Evolutionary conservation across 2,797 vertebrate species (phyloP), one percentile per base, ranked within the genome.

Genomic region (Heteromormyrus szaboi): DNA sequence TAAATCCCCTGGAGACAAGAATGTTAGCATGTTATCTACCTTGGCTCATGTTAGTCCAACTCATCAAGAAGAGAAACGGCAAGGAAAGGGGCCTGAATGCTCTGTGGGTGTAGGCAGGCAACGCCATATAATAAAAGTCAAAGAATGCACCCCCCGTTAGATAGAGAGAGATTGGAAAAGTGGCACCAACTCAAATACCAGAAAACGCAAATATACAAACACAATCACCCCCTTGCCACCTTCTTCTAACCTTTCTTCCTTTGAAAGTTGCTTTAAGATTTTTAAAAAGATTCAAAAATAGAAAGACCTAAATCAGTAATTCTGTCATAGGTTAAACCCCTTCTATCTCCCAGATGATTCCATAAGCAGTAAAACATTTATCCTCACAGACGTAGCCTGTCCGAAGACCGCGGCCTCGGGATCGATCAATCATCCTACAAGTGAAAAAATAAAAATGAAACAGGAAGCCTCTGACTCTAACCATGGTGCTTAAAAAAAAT

Each of bases 301-400:
- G 14, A 37, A 86, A 56, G 85, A 19, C 14, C 29, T 56, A 53
- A 86, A 56, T 54, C 51, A 59, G 17, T 59, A 33, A 56, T 86
- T 7, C 25, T 86, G 85, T 17, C 83, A 85, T 14, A 59, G 4
- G 51, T 86, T 56, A 59, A 86, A 59, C 14, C 25, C 25, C 29
- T 19, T 86, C 17, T 17, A 37, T 56, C 12, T 56, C 51, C 53
- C 85, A 86, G 53, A 86, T 86, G 12, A 56, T 56, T 56, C 8
- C 51, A 56, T 56, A 56, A 86, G 29, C 85, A 86, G 85, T 59
- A 59, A 86, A 86, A 59, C 51, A 51, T 48, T 22, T 53, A 56
- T 86, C 8, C 85, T 86, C 83, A 85, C 83, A 86, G 51, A 86
- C 14, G 53, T 8, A 86, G 25, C 53, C 37, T 86, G 83, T 85